A percentile compares a stretch with the other conserved stretches of the same genome.
Conservation (phyloP, 1,140 invertebrate species). For the Gryllus bimaculatus region DNA sequence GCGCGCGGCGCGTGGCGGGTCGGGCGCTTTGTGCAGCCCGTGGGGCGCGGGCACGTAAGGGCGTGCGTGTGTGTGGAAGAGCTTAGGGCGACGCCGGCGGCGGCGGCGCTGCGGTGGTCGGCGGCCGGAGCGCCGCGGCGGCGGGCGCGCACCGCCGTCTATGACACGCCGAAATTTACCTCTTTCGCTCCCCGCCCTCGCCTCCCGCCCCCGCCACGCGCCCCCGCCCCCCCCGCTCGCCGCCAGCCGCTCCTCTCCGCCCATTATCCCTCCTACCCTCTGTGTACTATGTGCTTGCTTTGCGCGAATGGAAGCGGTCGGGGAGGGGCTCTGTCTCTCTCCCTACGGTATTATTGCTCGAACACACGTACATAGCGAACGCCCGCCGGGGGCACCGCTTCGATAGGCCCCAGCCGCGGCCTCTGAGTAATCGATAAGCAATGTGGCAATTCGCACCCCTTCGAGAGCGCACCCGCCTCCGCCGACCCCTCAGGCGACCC, state of each 20-base stretch:
- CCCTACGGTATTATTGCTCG: not conserved
- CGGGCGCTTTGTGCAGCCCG: too few species aligned
- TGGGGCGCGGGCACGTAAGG: not conserved
- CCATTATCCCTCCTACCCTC: not conserved
- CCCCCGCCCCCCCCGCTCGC: too few species aligned
- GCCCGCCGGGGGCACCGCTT: not conserved
- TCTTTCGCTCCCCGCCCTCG: not conserved
- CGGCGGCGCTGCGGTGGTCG: not conserved
- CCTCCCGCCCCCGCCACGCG: too few species aligned
- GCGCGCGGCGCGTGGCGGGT: too few species aligned
- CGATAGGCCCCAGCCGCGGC: not conserved
- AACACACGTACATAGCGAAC: not conserved
- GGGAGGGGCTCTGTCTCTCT: not conserved
- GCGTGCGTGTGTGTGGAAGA: not conserved
- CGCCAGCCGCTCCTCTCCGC: not conserved
- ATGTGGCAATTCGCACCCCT: not conserved
- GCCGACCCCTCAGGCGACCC: too few species aligned
- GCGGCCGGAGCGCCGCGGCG: too few species aligned
- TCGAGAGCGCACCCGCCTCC: not conserved
- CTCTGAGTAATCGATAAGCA: not conserved
- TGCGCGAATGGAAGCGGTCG: not conserved
- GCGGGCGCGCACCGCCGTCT: not conserved
- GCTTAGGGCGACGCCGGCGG: not conserved
- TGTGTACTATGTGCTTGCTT: conserved; percentile 4
- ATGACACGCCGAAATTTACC: conserved; percentile 3